Percentiles rank a stretch among this genome's conserved stretches.
These are phyloP conservation scores for Chymomyza costata DNA, from an alignment of 1,140 invertebrate species.

Conservation along the genomic window DNA sequence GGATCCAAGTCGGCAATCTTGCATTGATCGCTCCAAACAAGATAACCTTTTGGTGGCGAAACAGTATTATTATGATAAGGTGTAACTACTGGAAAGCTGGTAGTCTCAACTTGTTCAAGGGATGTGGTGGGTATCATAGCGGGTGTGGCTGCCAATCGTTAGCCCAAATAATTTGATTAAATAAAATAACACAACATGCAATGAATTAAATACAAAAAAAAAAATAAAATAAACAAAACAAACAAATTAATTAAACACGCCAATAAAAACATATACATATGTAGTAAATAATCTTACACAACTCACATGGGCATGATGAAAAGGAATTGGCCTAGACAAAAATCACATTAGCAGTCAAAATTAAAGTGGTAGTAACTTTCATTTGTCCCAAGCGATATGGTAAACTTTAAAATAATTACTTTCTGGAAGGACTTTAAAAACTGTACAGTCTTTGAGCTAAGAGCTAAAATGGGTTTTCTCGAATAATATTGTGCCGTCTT, in stretches of 20 bases:
- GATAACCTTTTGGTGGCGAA: slow-evolving; percentile 76
- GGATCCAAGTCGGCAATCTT: slow-evolving; percentile 83
- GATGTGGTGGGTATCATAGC: neutral
- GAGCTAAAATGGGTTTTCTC: neutral
- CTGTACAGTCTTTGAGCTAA: neutral
- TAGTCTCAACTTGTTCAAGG: too few relatives aligned
- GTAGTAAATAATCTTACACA: too few relatives aligned
- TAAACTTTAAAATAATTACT: neutral
- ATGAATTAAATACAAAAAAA: slow-evolving; percentile 2
- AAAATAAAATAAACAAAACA: neutral
- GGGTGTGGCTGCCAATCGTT: neutral
- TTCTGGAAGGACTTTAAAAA: neutral
- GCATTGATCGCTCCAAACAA: slow-evolving; percentile 83
- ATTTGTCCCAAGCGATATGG: neutral
- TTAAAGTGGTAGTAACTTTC: neutral
- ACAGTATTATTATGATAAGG: slow-evolving; percentile 22
- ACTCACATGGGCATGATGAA: too few relatives aligned
- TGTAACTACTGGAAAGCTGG: too few relatives aligned
- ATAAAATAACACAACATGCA: neutral
- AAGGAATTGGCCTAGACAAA: too few relatives aligned
- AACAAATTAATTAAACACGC: too few relatives aligned
- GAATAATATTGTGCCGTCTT: neutral
- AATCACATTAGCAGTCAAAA: too few relatives aligned
- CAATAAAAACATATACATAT: too few relatives aligned
- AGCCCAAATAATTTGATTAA: neutral